Percentiles rank a stretch among this genome's conserved stretches.
Conservation (phyloP, 2,113 vertebrate species). For the Propithecus coquereli region DNA sequence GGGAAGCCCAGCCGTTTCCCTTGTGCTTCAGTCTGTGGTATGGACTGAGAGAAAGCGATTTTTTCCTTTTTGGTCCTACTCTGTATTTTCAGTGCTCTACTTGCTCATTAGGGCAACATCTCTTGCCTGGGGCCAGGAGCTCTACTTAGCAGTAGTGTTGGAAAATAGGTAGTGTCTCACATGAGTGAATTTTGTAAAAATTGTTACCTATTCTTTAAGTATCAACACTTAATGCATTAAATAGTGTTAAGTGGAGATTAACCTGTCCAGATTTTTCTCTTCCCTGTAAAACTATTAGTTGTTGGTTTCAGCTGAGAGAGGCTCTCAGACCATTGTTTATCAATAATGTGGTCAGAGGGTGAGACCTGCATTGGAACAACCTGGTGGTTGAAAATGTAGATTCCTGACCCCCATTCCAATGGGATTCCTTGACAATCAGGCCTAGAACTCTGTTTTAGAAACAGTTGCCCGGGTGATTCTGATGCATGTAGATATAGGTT, state of each 20-base stretch:
- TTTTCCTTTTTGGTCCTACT: not conserved
- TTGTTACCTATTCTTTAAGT: not conserved
- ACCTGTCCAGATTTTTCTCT: not conserved
- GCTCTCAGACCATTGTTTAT: not conserved
- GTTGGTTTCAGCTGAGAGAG: not conserved
- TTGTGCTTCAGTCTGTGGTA: not conserved
- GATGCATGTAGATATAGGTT: not conserved
- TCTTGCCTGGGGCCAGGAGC: not conserved
- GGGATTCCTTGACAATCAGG: not conserved
- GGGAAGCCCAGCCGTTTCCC: not conserved
- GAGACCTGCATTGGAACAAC: not conserved
- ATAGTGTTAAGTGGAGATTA: not conserved
- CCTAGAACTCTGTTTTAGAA: not conserved
- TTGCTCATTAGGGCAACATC: not conserved
- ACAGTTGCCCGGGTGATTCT: not conserved
- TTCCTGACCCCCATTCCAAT: not conserved
- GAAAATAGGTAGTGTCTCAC: not conserved
- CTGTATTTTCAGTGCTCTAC: accelerated
- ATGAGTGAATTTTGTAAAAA: not conserved
- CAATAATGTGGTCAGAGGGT: not conserved
- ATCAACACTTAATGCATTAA: not conserved
- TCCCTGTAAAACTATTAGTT: not conserved
- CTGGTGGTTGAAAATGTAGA: not conserved
- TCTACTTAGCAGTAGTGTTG: not conserved
- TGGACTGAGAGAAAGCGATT: too few species aligned